Base-by-base conservation (phyloP, 2,888 invertebrate genomes). In the Lagria hirta region DNA sequence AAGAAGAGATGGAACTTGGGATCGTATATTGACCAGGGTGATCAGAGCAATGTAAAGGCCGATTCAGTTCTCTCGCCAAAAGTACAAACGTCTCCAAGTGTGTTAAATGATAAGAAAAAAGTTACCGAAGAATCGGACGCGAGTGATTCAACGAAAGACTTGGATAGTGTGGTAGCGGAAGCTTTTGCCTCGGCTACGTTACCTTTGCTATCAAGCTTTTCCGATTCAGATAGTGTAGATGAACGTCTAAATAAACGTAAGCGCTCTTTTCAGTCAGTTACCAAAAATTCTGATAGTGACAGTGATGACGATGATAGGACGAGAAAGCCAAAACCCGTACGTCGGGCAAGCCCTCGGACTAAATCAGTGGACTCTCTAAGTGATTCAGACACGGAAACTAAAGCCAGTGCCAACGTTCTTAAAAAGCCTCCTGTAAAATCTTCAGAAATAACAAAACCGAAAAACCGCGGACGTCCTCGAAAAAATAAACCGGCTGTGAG, bases 171-270 rank as follows among this genome's bases (percentile, higher is more conserved):
- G 4, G 73, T 81, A 36, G 78, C 76, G 4, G 78, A 77, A 56
- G 79, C 74, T 16, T 49, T 65, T 6, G 55, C 60, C 4, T 58
- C 61, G 29, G 51, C 56, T 8, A 58, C 52, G 23, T 59, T 64
- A 27, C 68, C 70, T 6, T 73, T 81, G 45, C 69, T 82, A 43
- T 82, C 81, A 51, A 79, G 80, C 61, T 68, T 82, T 51, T 81
- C 81, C 3, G 81, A 81, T 53, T 79, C 80, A 18, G 55, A 57
- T 7, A 55, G 57, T 42, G 60, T 54, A 41, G 57, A 55, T 26
- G 62, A 60, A 37, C 37, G 34, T 16, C 44, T 40, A 13, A 10
- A 43, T 11, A 58, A 52, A 48, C 49, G 52, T 34, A 53, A 48
- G 35, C 43, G 36, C 28, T 15, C 34, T 16, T 30, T 38, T 17